phyloP scores from a whole-genome alignment of 2,797 vertebrate species.

The Bucorvus abyssinicus region DNA sequence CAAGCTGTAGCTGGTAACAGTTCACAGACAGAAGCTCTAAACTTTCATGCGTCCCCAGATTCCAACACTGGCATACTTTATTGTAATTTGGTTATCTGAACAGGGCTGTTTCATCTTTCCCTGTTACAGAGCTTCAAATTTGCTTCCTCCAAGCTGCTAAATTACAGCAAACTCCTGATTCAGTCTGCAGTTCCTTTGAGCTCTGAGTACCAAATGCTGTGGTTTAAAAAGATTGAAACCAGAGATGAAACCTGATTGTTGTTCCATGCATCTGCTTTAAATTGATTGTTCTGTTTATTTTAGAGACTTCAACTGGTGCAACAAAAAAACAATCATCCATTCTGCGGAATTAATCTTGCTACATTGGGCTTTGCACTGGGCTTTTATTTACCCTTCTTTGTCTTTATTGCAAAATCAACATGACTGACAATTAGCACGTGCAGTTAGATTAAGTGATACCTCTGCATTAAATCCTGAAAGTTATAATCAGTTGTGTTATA shows the following conservation, averaged over 20 bases:
- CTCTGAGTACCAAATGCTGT: conserved; percentile 21
- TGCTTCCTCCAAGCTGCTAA: not conserved
- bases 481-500: not conserved
- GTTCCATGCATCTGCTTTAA: conserved; percentile 61
- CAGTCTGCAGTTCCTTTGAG: conserved; percentile 38
- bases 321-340: not conserved
- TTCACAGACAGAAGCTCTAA: conserved; percentile 51
- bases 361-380: not conserved
- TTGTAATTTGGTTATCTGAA: conserved; percentile 48
- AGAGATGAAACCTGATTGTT: conserved; percentile 47
- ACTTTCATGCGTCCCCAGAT: conserved; percentile 35
- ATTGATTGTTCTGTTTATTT: conserved; percentile 62
- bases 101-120: conserved; percentile 33
- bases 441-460: not conserved
- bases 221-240: conserved; percentile 64
- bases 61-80: conserved; percentile 27
- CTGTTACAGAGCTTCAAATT: conserved; percentile 58
- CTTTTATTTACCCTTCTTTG: conserved; percentile 4
- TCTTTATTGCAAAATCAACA: not conserved
- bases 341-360: conserved; percentile 9
- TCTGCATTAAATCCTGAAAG: not conserved
- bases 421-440: not conserved
- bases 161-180: conserved; percentile 46
- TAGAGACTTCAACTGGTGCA: conserved; percentile 18
- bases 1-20: conserved; percentile 31